Percentiles rank a stretch among this genome's conserved stretches.
Conservation (phyloP, 2,113 vertebrate species). For the Toxotes jaculatrix region DNA sequence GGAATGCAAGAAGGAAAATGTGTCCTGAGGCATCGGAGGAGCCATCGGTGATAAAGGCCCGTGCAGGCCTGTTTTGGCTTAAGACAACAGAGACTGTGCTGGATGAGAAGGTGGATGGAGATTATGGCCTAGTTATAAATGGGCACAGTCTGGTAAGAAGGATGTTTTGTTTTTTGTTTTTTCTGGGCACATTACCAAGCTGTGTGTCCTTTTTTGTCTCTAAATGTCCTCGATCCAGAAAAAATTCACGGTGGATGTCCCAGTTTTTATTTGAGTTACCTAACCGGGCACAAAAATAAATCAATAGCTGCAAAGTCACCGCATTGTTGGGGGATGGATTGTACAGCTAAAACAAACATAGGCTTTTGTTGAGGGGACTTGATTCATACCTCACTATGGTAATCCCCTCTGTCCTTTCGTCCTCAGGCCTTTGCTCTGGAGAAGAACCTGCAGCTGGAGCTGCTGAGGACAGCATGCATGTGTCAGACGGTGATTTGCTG, state of each 20-base stretch:
- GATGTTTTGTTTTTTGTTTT: not conserved
- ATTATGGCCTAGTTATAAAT: conserved; percentile 91
- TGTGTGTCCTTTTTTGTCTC: not conserved
- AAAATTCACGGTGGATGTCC: not conserved
- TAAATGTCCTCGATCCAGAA: not conserved
- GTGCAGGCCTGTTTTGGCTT: conserved; percentile 74
- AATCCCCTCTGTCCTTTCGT: not conserved
- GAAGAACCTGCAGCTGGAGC: conserved; percentile 87
- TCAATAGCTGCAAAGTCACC: not conserved
- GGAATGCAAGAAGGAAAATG: conserved; percentile 89
- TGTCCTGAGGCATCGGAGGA: conserved; percentile 81
- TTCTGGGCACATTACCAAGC: not conserved
- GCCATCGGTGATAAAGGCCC: conserved; percentile 66
- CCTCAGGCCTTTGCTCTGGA: conserved; percentile 90
- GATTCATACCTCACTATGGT: not conserved
- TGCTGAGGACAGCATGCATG: conserved; percentile 91
- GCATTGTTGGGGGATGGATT: not conserved
- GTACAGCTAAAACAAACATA: not conserved
- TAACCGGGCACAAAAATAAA: not conserved
- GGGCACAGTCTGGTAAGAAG: conserved; percentile 92
- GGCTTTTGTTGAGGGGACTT: no score
- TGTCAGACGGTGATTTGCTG: conserved; percentile 96
- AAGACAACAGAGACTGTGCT: conserved; percentile 77
- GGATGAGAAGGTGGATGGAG: conserved; percentile 88
- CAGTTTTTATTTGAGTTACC: not conserved